Evolutionary conservation across 2,113 vertebrate genomes (phyloP).

Genomic region (Bubo blakistoni): DNA sequence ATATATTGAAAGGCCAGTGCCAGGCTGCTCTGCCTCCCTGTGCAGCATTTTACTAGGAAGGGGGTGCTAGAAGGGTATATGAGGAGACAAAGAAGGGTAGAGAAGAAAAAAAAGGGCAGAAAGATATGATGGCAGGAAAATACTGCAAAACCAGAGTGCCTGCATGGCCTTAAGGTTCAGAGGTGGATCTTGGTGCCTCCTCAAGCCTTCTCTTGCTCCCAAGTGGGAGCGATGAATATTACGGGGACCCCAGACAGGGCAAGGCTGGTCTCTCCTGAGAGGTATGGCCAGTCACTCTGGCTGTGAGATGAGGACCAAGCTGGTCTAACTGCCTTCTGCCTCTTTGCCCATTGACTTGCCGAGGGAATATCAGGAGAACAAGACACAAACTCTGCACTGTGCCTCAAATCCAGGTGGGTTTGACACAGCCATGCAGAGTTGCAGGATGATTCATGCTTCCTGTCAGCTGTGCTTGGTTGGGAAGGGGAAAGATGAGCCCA

Average conservation of each 20-base stretch:
- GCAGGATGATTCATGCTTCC: neutral
- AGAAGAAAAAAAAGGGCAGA: neutral
- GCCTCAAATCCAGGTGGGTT: neutral
- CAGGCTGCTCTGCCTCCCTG: neutral
- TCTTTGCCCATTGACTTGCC: neutral
- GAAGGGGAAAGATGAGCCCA: neutral
- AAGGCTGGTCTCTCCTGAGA: neutral
- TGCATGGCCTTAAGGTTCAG: neutral
- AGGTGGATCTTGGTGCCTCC: neutral
- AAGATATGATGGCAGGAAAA: neutral
- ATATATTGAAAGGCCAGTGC: slow-evolving; percentile 32
- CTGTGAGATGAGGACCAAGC: neutral
- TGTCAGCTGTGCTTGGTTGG: neutral
- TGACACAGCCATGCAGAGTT: neutral
- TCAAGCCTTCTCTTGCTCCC: neutral
- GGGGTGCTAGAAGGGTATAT: neutral
- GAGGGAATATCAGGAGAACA: neutral
- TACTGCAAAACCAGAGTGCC: neutral
- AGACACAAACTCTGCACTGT: rapidly evolving
- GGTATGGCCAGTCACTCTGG: neutral
- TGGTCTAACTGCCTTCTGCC: neutral
- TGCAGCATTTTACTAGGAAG: neutral
- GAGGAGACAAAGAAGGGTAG: neutral
- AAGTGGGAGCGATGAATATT: rapidly evolving
- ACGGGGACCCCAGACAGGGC: too few species aligned